phyloP scores from a whole-genome alignment of 64 coral and sea anemone species.

The Hydrozoanthus tunicans region DNA sequence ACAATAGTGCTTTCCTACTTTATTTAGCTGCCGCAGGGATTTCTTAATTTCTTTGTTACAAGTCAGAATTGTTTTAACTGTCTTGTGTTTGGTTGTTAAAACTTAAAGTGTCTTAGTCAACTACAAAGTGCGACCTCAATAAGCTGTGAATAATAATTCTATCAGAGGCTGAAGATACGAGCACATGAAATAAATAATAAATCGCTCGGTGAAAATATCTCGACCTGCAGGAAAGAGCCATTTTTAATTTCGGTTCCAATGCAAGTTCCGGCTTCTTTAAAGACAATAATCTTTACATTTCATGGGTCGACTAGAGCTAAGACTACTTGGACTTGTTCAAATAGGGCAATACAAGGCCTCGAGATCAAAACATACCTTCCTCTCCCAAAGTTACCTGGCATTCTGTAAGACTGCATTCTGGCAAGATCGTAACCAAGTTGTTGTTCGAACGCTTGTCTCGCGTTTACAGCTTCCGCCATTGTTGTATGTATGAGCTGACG shows the following conservation, averaged over 20 bases:
- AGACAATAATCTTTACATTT: background rate
- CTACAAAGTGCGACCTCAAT: too few relatives aligned
- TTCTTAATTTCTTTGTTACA: too few relatives aligned
- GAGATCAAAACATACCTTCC: slow-evolving; percentile 24
- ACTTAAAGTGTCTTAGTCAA: too few relatives aligned
- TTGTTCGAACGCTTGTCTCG: slow-evolving; percentile 40
- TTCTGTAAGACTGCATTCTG: slow-evolving; percentile 28
- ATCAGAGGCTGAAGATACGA: background rate
- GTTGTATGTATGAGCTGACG: background rate
- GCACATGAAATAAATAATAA: slow-evolving; percentile 22
- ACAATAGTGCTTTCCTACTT: too few relatives aligned
- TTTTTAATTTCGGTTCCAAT: background rate
- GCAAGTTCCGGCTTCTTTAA: background rate
- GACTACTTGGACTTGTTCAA: background rate
- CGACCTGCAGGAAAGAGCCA: background rate
- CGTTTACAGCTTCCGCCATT: slow-evolving; percentile 36
- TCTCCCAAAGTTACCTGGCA: slow-evolving; percentile 36
- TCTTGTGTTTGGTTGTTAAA: too few relatives aligned
- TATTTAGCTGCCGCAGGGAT: too few relatives aligned
- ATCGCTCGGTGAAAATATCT: background rate
- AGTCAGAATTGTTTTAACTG: too few relatives aligned
- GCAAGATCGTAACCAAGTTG: slow-evolving; percentile 24
- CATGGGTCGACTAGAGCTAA: background rate
- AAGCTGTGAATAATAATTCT: too few relatives aligned
- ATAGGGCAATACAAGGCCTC: background rate